Percentiles rank a stretch among this genome's conserved stretches.
These are phyloP conservation scores for Ficedula albicollis DNA, from an alignment of 2,797 vertebrate genomes.

Conservation along the genomic window DNA sequence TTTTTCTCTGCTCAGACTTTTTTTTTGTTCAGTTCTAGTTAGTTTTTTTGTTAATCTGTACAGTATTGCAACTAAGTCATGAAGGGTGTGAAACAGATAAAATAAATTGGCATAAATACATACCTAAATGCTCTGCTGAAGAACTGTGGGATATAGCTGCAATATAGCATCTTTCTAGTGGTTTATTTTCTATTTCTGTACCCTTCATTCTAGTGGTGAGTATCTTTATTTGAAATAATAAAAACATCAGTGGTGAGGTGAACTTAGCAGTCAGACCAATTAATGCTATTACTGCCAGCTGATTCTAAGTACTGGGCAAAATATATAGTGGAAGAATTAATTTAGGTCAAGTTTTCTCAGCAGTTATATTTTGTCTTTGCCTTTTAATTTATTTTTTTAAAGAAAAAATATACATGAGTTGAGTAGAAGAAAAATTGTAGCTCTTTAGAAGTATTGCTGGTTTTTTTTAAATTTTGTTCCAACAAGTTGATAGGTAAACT, in stretches of 20 bases:
- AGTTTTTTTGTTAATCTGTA: not conserved
- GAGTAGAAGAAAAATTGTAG: not conserved
- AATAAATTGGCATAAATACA: not conserved
- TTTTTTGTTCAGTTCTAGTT: not conserved
- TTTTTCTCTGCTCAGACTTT: not conserved
- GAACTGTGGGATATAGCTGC: not conserved
- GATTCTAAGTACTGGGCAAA: not conserved
- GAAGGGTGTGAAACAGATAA: not conserved
- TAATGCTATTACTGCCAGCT: not conserved
- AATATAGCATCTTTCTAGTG: not conserved
- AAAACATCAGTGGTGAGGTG: not conserved
- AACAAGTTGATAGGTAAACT: not conserved
- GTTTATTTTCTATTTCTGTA: not conserved
- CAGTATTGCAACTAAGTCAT: not conserved
- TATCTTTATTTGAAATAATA: not conserved
- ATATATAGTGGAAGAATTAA: not conserved
- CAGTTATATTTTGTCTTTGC: not conserved
- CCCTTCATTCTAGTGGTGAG: not conserved
- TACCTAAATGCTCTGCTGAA: not conserved
- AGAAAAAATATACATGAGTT: accelerated
- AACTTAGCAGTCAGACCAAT: not conserved
- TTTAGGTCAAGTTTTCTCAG: not conserved
- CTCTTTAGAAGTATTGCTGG: not conserved
- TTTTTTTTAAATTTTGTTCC: not conserved
- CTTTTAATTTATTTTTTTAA: not conserved